phyloP scores from a whole-genome alignment of 2,797 vertebrate species.

The Melanotaenia maccullochi region DNA sequence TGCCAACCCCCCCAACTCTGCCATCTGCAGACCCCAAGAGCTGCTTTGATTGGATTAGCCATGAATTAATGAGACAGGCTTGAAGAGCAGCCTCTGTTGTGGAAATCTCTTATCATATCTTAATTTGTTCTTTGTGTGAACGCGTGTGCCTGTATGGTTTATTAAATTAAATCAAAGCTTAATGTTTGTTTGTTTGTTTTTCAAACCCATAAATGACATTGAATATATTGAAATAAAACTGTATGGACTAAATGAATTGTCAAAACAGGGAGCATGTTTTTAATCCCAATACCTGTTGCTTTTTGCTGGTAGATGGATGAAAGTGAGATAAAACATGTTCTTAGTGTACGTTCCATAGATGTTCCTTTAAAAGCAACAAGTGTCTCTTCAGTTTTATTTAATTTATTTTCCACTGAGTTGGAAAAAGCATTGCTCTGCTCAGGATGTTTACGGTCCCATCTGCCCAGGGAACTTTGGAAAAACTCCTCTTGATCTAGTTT shows the following conservation, averaged over 20 bases:
- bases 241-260: neutral
- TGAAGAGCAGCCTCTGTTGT: constrained; percentile 75
- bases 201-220: constrained; percentile 6
- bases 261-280: neutral
- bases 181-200: constrained; percentile 1
- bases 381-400: constrained; percentile 43
- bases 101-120: constrained; percentile 80
- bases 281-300: constrained; percentile 51
- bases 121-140: constrained; percentile 75
- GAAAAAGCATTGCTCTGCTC: constrained; percentile 25
- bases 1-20: constrained; percentile 48
- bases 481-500: constrained; percentile 40
- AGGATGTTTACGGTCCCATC: constrained; percentile 42
- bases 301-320: constrained; percentile 9
- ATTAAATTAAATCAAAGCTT: constrained; percentile 47
- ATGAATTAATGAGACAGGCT: constrained; percentile 82
- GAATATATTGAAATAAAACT: constrained; percentile 6
- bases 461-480: constrained; percentile 55
- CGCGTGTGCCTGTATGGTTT: constrained; percentile 55
- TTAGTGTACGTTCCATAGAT: neutral
- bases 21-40: constrained; percentile 80
- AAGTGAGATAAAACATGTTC: neutral
- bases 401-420: constrained; percentile 33
- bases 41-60: constrained; percentile 82
- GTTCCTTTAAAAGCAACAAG: constrained; percentile 48